Conservation (phyloP, 92 coral and sea anemone species). For the Siderastrea siderea region DNA sequence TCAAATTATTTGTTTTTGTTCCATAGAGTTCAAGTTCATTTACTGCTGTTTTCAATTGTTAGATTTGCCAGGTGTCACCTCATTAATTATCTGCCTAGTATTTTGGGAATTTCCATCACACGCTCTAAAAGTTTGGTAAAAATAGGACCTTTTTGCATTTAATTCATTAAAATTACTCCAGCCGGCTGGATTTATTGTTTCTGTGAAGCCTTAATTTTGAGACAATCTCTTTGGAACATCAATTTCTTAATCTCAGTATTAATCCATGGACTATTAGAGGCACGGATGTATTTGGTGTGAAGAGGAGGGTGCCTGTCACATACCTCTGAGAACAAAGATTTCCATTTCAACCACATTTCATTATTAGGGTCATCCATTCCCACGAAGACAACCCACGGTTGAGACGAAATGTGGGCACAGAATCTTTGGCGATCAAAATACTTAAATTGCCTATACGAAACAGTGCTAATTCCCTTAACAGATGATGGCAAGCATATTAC, state of each 20-base stretch:
- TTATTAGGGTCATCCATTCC: conserved; percentile 10
- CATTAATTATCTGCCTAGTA: neutral
- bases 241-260: conserved; percentile 40
- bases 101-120: conserved; percentile 16
- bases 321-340: neutral
- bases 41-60: neutral
- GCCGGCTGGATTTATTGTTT: neutral
- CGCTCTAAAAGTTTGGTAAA: conserved; percentile 30
- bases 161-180: conserved; percentile 40
- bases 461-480: conserved; percentile 16
- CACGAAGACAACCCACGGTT: conserved; percentile 22
- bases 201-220: conserved; percentile 39
- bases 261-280: conserved; percentile 45
- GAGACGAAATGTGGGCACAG: conserved; percentile 15
- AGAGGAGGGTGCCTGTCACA: neutral
- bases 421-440: conserved; percentile 24
- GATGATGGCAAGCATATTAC: conserved; percentile 17
- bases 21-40: conserved; percentile 17
- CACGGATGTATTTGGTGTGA: neutral
- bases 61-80: conserved; percentile 34
- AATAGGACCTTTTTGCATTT: conserved; percentile 18
- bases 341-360: conserved; percentile 33
- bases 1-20: neutral
- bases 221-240: conserved; percentile 38
- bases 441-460: conserved; percentile 48